Conservation (phyloP, 2,888 invertebrate genomes). For the Adela reaumurella region DNA sequence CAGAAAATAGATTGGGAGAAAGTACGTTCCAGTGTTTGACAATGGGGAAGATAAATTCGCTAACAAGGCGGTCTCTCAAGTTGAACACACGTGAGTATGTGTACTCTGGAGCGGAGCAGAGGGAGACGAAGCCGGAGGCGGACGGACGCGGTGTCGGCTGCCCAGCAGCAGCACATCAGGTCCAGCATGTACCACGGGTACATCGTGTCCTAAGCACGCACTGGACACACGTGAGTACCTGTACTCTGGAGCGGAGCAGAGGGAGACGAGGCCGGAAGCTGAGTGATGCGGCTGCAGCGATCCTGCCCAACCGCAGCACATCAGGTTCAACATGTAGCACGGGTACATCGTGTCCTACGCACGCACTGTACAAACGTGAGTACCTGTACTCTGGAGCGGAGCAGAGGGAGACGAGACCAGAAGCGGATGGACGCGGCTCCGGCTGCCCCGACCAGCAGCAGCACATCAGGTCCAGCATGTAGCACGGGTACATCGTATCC, state of each 20-base stretch:
- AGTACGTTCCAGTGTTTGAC: too few relatives aligned
- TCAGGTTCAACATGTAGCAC: conserved; percentile 85
- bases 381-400: conserved; percentile 92
- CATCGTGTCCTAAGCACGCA: conserved; percentile 60
- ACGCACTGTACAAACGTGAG: neutral
- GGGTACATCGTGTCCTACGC: conserved; percentile 75
- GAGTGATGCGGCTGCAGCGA: conserved; percentile 82
- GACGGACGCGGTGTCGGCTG: conserved; percentile 82
- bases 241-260: too few relatives aligned
- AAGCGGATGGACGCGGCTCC: conserved; percentile 85
- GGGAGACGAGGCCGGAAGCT: too few relatives aligned
- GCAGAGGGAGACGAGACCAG: conserved; percentile 89
- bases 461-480: conserved; percentile 92
- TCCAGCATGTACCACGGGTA: conserved; percentile 89
- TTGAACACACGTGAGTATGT: too few relatives aligned
- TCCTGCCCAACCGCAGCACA: conserved; percentile 96
- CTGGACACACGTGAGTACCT: too few relatives aligned
- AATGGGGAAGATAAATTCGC: too few relatives aligned
- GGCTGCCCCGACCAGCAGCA: conserved; percentile 92
- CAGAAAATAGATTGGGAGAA: too few relatives aligned
- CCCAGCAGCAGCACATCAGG: conserved; percentile 94
- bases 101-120: conserved; percentile 90
- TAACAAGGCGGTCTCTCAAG: too few relatives aligned
- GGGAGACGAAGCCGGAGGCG: conserved; percentile 91
- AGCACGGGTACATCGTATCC: conserved; percentile 81